Evolutionary conservation across 2,888 invertebrate species (phyloP).

Genomic region (Patella ulyssiponensis): DNA sequence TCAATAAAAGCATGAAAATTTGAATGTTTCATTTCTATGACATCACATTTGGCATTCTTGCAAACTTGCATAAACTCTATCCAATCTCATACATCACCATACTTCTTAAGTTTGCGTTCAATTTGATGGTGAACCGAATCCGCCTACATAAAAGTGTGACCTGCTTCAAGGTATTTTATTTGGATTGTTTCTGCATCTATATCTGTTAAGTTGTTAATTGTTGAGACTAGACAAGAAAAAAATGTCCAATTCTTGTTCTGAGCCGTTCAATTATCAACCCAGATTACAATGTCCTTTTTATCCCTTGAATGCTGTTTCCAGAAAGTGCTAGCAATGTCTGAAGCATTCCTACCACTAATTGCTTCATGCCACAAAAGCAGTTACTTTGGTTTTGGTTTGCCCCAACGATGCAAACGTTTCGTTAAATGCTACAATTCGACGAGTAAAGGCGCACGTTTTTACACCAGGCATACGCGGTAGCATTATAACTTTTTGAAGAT

Average conservation of each 20-base stretch:
- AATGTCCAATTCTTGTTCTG: neutral
- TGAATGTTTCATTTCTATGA: too few relatives aligned
- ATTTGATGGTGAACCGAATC: too few relatives aligned
- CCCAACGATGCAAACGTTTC: neutral
- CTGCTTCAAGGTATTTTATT: too few relatives aligned
- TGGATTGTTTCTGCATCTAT: too few relatives aligned
- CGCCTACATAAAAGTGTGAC: too few relatives aligned
- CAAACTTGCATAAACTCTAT: too few relatives aligned
- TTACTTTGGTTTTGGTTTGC: neutral
- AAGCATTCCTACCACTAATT: neutral
- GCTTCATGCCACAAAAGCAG: neutral
- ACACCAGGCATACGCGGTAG: neutral
- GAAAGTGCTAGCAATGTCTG: neutral
- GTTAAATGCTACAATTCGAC: neutral
- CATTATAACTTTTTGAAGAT: conserved; percentile 7
- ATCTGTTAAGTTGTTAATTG: too few relatives aligned
- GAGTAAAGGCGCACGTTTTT: neutral
- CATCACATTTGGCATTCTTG: too few relatives aligned
- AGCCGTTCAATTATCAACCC: neutral
- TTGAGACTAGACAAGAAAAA: too few relatives aligned
- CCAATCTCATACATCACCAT: too few relatives aligned
- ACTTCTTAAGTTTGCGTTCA: too few relatives aligned
- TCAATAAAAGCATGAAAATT: too few relatives aligned
- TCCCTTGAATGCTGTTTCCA: neutral
- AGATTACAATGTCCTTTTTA: neutral